Evolutionary conservation across 2,797 vertebrate genomes (phyloP), one percentile per base, ranked within the genome.

Genomic region (Hafferia zeledoni): DNA sequence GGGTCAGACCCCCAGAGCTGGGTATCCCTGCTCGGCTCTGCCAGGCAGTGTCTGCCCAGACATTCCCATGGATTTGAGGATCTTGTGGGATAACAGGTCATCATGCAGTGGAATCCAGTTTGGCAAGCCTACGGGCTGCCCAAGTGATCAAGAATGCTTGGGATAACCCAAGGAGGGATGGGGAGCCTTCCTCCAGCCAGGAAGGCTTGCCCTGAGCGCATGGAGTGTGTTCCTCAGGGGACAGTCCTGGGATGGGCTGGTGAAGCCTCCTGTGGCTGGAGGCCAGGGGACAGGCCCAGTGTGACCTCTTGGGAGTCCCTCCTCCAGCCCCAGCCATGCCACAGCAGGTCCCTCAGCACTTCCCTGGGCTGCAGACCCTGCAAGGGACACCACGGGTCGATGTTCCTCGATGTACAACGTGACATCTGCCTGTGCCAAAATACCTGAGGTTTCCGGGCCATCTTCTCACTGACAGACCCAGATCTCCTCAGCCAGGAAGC

Each of bases 11-110:
- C n/a, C 55, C 11, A 3, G 60, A 15, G 35, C 35, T 67, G 55
- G 5, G 33, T 4, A 13, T 59, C 1, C 4, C 53, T 2, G 1
- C 37, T 53, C 24, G 27, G 35, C 41, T 13, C 0, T 2, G 60
- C 31, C 56, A 25, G 33, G 35, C 20, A 52, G 33, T 4, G n/a
- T 27, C 87, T 59, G 41, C 49, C 41, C 20, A 2, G 10, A 31
- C 9, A 16, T 33, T n/a, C 35, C 43, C 55, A 1, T 16, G 39
- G 50, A 8, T 78, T 10, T 65, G 63, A 68, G 57, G 49, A 78
- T 57, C 27, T 17, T 50, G 39, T 28, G 67, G 50, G 77, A 52
- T 13, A 46, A 25, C 0, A 10, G 55, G 20, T 56, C 79, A 63
- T 17, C 43, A 31, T 49, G 57, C 13, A 50, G 30, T 25, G 68